Evolutionary conservation across 2,113 vertebrate genomes (phyloP).

Genomic region (Echinops telfairi): DNA sequence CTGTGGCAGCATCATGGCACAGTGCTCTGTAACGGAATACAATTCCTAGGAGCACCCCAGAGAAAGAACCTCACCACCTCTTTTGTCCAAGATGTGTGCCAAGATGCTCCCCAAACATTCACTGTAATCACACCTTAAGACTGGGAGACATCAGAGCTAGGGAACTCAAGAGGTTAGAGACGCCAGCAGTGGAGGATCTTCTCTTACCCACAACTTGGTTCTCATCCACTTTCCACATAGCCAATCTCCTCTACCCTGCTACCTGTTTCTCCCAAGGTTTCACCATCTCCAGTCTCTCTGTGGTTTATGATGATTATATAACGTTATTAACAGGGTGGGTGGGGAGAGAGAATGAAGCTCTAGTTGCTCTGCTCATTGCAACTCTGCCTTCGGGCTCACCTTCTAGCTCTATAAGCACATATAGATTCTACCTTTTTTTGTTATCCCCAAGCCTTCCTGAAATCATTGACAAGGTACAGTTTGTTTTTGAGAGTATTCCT

Average conservation of each 20-base stretch:
- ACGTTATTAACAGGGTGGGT: neutral
- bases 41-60: neutral
- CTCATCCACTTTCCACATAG: neutral
- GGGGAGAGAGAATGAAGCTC: neutral
- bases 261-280: neutral
- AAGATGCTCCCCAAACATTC: neutral
- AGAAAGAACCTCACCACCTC: neutral
- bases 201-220: neutral
- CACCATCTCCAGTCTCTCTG: neutral
- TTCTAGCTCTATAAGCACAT: neutral
- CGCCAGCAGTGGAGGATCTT: neutral
- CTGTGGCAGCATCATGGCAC: neutral
- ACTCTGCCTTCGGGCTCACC: neutral
- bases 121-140: neutral
- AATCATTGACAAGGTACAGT: neutral
- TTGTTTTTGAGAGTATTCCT: neutral
- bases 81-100: neutral
- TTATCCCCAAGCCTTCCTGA: neutral
- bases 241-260: neutral
- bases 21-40: neutral
- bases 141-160: no score
- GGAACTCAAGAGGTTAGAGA: fast-evolving
- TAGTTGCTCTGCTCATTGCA: neutral
- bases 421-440: neutral
- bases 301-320: neutral